These are phyloP conservation scores for Heliconius melpomene DNA, from an alignment of 1,140 invertebrate genomes.

Conservation along the genomic window DNA sequence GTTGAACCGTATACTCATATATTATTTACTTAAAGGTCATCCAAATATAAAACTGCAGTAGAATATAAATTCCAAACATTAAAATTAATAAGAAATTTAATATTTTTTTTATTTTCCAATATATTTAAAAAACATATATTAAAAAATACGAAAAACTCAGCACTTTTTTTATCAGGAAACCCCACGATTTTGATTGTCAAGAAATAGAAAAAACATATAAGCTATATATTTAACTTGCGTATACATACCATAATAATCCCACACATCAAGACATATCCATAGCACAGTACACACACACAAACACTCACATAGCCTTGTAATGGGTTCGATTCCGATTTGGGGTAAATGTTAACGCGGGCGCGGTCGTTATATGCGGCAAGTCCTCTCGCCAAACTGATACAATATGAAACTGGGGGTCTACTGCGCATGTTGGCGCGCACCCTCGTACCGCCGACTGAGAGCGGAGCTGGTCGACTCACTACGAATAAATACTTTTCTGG, in stretches of 20 bases:
- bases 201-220: neutral
- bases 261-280: slow-evolving; percentile 36
- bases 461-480: slow-evolving; percentile 50
- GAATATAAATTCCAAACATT: too few relatives aligned
- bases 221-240: neutral
- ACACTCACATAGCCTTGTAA: slow-evolving; percentile 38
- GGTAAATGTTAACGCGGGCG: slow-evolving; percentile 39
- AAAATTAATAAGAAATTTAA: too few relatives aligned
- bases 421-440: slow-evolving; percentile 72
- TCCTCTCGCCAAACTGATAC: slow-evolving; percentile 58
- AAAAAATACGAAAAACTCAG: neutral
- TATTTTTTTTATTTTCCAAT: neutral
- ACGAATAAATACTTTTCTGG: slow-evolving; percentile 37
- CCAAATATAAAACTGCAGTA: neutral
- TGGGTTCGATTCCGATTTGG: neutral
- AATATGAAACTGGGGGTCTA: slow-evolving; percentile 54
- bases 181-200: neutral
- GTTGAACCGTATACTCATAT: neutral
- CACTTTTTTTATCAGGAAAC: neutral
- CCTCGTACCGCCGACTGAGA: slow-evolving; percentile 39
- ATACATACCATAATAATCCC: neutral
- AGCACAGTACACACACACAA: slow-evolving; percentile 50
- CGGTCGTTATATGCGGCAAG: slow-evolving; percentile 57
- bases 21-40: slow-evolving; percentile 10
- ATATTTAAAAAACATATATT: neutral